Conservation (phyloP, 2,797 vertebrate genomes). For the Mormyrus proboscirostris region DNA sequence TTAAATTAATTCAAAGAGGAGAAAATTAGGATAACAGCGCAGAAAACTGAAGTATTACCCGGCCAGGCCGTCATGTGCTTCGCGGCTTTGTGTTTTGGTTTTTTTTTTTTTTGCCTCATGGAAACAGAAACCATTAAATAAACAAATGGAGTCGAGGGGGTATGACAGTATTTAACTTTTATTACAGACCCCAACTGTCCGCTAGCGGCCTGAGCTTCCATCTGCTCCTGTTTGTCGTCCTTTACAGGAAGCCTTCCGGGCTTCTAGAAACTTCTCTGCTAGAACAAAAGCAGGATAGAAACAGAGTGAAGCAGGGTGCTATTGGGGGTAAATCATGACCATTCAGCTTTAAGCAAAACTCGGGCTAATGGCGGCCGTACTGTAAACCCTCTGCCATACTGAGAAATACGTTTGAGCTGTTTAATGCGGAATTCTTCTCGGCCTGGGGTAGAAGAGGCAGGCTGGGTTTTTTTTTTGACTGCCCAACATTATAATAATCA, state of each 20-base stretch:
- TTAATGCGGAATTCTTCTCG: neutral
- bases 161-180: neutral
- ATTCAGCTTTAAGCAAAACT: neutral
- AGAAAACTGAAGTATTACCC: neutral
- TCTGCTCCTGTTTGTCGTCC: neutral
- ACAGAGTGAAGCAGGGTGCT: neutral
- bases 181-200: neutral
- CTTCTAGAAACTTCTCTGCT: neutral
- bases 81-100: neutral
- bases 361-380: neutral
- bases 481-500: neutral
- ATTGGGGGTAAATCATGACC: neutral
- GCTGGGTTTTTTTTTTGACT: neutral
- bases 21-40: slow-evolving; percentile 33
- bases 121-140: neutral
- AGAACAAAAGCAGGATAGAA: neutral
- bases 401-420: neutral
- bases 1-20: slow-evolving; percentile 66
- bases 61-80: neutral
- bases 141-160: neutral
- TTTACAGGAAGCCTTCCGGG: neutral
- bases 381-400: neutral
- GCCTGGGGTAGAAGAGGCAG: neutral
- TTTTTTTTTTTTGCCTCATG: neutral
- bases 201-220: neutral